A percentile compares a stretch with the other conserved stretches of the same genome.
These are phyloP conservation scores for Aphaenogaster ashmeadi DNA, from an alignment of 1,140 invertebrate genomes.

Conservation along the genomic window DNA sequence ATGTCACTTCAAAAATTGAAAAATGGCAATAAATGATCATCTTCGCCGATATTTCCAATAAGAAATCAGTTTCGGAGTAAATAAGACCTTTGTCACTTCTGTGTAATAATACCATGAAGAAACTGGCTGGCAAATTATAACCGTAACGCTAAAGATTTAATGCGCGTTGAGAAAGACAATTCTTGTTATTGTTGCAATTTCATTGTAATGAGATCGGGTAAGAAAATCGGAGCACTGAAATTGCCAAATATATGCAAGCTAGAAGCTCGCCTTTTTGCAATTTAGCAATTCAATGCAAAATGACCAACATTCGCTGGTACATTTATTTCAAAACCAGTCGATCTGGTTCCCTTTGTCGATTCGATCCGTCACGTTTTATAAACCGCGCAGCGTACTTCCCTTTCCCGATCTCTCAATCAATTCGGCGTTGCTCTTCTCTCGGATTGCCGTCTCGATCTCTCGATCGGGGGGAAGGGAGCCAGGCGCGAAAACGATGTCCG, in stretches of 20 bases:
- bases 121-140: background rate
- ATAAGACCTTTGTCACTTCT: background rate
- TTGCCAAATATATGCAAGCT: background rate
- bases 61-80: background rate
- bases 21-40: background rate
- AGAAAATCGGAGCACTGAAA: background rate
- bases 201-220: background rate
- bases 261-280: background rate
- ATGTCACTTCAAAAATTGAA: background rate
- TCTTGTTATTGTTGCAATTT: background rate
- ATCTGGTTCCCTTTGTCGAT: background rate
- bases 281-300: background rate
- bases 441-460: background rate
- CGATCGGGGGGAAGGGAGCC: background rate
- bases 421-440: background rate
- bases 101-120: background rate
- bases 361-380: background rate
- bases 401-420: background rate
- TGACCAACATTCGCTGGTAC: background rate
- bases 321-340: constrained; percentile 1
- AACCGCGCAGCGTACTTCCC: background rate
- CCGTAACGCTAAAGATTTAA: background rate
- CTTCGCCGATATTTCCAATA: background rate
- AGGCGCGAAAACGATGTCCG: background rate
- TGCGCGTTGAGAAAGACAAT: background rate